Evolutionary conservation across 2,113 vertebrate species (phyloP).

Genomic region (Oophaga pumilio): DNA sequence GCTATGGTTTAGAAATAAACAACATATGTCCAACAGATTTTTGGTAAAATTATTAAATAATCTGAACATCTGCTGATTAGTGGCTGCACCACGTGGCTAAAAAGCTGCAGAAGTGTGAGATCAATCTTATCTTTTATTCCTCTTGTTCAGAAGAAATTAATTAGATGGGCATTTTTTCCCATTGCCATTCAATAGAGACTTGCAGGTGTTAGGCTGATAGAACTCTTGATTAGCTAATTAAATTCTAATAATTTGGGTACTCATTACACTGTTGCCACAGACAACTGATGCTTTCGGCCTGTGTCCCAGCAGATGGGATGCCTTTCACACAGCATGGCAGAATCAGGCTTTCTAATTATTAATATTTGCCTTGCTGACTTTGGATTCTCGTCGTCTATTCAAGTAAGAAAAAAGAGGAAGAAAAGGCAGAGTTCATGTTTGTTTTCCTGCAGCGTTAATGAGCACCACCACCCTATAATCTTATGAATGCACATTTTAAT

Average conservation of each 20-base stretch:
- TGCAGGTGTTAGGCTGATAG: slow-evolving; percentile 51
- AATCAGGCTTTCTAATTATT: slow-evolving; percentile 33
- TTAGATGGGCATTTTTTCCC: slow-evolving; percentile 34
- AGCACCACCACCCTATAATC: slow-evolving; percentile 29
- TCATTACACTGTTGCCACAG: slow-evolving; percentile 50
- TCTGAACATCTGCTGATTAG: slow-evolving; percentile 42
- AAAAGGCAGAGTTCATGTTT: slow-evolving; percentile 44
- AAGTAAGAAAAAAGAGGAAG: background rate
- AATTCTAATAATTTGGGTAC: slow-evolving; percentile 52
- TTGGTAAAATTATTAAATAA: slow-evolving; percentile 47
- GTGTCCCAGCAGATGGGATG: slow-evolving; percentile 46
- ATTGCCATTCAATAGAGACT: slow-evolving; percentile 19
- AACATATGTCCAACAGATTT: slow-evolving; percentile 51
- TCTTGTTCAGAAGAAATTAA: slow-evolving; percentile 48
- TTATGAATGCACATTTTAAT: slow-evolving; percentile 19
- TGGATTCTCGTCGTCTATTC: slow-evolving; percentile 35
- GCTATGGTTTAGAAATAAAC: slow-evolving; percentile 28
- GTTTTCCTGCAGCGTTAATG: slow-evolving; percentile 38
- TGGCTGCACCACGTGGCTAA: slow-evolving; percentile 23
- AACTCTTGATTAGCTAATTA: slow-evolving; percentile 50
- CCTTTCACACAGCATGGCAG: slow-evolving; percentile 53
- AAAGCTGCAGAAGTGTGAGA: slow-evolving; percentile 9
- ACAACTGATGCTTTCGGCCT: slow-evolving; percentile 47
- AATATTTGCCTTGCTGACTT: slow-evolving; percentile 48
- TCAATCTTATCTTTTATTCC: slow-evolving; percentile 28